Evolutionary conservation across 2,888 invertebrate genomes (phyloP).

Genomic region (Acronicta leporina): DNA sequence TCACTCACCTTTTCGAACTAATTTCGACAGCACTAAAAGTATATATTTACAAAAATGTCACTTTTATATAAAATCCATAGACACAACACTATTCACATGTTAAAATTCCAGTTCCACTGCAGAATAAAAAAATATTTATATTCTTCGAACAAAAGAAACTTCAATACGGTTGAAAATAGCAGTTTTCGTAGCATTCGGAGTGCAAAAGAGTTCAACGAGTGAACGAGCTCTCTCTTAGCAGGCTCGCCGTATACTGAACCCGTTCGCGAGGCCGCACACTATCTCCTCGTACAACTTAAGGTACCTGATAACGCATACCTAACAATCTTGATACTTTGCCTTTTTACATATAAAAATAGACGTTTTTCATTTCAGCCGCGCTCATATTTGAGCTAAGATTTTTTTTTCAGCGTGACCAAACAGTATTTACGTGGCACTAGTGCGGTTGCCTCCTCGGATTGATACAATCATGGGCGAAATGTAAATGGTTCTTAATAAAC

Average conservation of each 20-base stretch:
- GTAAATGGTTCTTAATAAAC: constrained; percentile 85
- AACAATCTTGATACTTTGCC: constrained; percentile 68
- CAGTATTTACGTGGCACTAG: constrained; percentile 62
- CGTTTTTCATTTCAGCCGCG: constrained; percentile 46
- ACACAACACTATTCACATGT: constrained; percentile 61
- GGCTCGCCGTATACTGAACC: constrained; percentile 74
- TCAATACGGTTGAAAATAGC: constrained; percentile 44
- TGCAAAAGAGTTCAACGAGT: constrained; percentile 72
- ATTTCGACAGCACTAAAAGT: constrained; percentile 47
- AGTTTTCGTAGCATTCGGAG: constrained; percentile 46
- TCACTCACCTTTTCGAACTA: constrained; percentile 57
- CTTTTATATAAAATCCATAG: constrained; percentile 50
- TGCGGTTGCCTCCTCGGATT: constrained; percentile 71
- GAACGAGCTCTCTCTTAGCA: constrained; percentile 74
- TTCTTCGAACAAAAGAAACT: constrained; percentile 53
- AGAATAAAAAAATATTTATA: constrained; percentile 31
- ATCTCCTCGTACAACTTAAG: constrained; percentile 78
- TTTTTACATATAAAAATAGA: constrained; percentile 56
- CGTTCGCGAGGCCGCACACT: constrained; percentile 67
- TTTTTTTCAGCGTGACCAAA: constrained; percentile 59
- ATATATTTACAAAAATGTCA: constrained; percentile 53
- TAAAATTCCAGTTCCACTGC: constrained; percentile 49
- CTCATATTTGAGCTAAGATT: constrained; percentile 48
- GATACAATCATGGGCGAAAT: constrained; percentile 85
- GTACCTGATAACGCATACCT: constrained; percentile 81